These are phyloP conservation scores for Ferdinandea cuprea DNA, from an alignment of 2,888 invertebrate species.

Conservation along the genomic window DNA sequence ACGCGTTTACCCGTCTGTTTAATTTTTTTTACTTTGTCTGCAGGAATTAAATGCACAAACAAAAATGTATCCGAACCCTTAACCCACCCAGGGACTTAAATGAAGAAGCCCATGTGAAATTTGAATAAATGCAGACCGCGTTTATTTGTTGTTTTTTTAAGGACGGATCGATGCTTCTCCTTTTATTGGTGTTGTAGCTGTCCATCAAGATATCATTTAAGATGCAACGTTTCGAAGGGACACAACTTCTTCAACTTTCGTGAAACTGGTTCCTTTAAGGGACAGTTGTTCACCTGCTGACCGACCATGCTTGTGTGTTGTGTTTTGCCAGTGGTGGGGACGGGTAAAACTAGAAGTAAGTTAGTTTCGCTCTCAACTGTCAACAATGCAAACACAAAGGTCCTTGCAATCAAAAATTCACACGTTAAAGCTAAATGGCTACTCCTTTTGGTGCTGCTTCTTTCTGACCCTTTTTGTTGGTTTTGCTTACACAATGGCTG, in stretches of 20 bases:
- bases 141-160: neutral
- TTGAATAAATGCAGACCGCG: conserved; percentile 54
- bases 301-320: neutral
- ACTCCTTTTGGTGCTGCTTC: neutral
- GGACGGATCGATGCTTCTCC: neutral
- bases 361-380: neutral
- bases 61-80: conserved; percentile 11
- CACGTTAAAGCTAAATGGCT: conserved; percentile 51
- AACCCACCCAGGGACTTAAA: conserved; percentile 22
- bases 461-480: conserved; percentile 6
- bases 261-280: conserved; percentile 34
- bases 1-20: neutral
- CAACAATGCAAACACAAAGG: conserved; percentile 25
- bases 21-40: neutral
- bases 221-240: conserved; percentile 1
- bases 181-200: conserved; percentile 9
- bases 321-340: neutral
- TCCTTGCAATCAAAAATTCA: conserved; percentile 56
- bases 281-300: conserved; percentile 1
- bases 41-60: conserved; percentile 33
- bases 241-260: conserved; percentile 8
- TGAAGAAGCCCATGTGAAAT: conserved; percentile 24
- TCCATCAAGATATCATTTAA: conserved; percentile 50
- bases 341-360: neutral
- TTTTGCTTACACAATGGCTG: conserved; percentile 12